These are phyloP conservation scores for Drosophila baimaii DNA, from an alignment of 1,140 invertebrate species.

Conservation along the genomic window DNA sequence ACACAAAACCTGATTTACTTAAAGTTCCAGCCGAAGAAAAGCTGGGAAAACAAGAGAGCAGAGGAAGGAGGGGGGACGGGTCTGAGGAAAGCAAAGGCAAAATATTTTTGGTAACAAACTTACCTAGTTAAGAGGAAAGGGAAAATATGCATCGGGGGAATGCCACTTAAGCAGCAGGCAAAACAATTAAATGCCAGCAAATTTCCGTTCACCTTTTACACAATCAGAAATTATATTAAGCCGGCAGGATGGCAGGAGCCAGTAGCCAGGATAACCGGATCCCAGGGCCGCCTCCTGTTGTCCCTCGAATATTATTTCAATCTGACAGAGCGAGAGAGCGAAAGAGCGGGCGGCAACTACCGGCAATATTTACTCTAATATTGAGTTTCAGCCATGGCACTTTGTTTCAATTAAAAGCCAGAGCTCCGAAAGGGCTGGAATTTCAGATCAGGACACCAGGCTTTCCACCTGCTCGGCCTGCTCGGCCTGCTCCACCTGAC, in stretches of 20 bases:
- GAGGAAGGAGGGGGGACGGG: background rate
- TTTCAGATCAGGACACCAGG: constrained; percentile 21
- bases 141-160: background rate
- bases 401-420: constrained; percentile 51
- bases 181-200: constrained; percentile 41
- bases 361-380: constrained; percentile 41
- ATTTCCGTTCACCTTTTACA: constrained; percentile 15
- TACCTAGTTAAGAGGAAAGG: background rate
- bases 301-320: constrained; percentile 15
- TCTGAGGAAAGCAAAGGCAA: background rate
- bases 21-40: constrained; percentile 39
- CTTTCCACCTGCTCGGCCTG: background rate
- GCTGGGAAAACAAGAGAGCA: background rate
- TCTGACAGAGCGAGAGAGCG: background rate
- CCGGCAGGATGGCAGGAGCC: background rate
- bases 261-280: constrained; percentile 1
- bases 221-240: constrained; percentile 40
- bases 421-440: constrained; percentile 16
- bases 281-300: background rate
- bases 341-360: too few species aligned
- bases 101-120: constrained; percentile 17
- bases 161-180: constrained; percentile 15
- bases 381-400: constrained; percentile 37
- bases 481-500: constrained; percentile 1
- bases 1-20: constrained; percentile 53